Evolutionary conservation across 92 coral and sea anemone genomes (phyloP).

Genomic region (Scolanthus callimorphus): DNA sequence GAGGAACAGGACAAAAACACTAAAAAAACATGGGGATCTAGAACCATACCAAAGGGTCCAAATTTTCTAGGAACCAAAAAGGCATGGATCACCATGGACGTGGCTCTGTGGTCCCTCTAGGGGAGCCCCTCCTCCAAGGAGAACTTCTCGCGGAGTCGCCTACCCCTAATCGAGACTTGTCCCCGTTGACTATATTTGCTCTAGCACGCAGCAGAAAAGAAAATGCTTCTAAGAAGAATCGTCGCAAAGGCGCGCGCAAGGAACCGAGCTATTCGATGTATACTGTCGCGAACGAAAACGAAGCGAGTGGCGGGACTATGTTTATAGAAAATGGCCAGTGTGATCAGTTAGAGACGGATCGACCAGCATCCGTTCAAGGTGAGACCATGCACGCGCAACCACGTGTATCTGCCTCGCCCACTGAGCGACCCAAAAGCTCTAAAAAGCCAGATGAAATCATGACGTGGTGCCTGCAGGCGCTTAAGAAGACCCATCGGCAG

Average conservation of each 20-base stretch:
- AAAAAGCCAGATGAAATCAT: constrained; percentile 39
- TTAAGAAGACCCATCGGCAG: constrained; percentile 47
- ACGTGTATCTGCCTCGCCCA: constrained; percentile 10
- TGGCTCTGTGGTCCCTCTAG: constrained; percentile 27
- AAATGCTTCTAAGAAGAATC: constrained; percentile 12
- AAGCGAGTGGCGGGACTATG: background rate
- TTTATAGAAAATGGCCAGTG: background rate
- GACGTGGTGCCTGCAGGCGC: constrained; percentile 70
- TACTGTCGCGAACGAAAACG: constrained; percentile 1
- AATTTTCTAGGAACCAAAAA: constrained; percentile 27
- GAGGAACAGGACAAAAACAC: background rate
- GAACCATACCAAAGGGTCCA: constrained; percentile 9
- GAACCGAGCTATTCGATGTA: constrained; percentile 8
- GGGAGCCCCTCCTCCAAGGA: constrained; percentile 27
- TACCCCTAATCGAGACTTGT: constrained; percentile 27
- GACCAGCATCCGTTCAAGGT: background rate
- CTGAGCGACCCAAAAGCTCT: constrained; percentile 24
- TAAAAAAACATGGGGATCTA: no score
- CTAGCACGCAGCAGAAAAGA: constrained; percentile 67
- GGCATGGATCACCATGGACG: constrained; percentile 8
- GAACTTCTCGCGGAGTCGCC: constrained; percentile 31
- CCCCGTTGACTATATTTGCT: constrained; percentile 81
- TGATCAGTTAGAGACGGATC: background rate
- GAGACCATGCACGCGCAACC: background rate
- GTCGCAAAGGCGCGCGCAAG: constrained; percentile 2